Evolutionary conservation across 2,888 invertebrate genomes (phyloP).

Genomic region (Chouioia cunea): DNA sequence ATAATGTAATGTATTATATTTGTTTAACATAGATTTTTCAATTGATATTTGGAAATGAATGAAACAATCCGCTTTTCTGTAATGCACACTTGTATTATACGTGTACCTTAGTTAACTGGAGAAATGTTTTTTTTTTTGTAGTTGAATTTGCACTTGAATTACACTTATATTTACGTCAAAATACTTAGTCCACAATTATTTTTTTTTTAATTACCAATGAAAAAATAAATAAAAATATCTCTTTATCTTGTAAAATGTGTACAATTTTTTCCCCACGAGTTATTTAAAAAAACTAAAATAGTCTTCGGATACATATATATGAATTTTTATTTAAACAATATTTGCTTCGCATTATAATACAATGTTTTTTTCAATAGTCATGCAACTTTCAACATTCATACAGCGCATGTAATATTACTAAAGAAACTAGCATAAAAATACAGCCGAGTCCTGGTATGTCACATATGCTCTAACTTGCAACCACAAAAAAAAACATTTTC

Average conservation of each 20-base stretch:
- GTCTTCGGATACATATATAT: constrained; percentile 41
- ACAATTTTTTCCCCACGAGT: constrained; percentile 12
- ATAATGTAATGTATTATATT: constrained; percentile 26
- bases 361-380: constrained; percentile 58
- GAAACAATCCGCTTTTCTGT: constrained; percentile 37
- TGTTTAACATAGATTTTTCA: constrained; percentile 36
- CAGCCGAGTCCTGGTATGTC: constrained; percentile 54
- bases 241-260: constrained; percentile 31
- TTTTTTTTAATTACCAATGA: constrained; percentile 32
- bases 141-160: constrained; percentile 41
- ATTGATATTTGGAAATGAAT: constrained; percentile 30
- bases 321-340: constrained; percentile 66
- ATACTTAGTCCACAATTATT: constrained; percentile 32
- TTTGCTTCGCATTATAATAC: constrained; percentile 65
- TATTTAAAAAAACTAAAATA: not conserved
- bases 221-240: constrained; percentile 33
- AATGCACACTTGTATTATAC: constrained; percentile 36
- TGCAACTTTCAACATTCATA: constrained; percentile 52
- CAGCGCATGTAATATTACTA: constrained; percentile 52
- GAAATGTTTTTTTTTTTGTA: constrained; percentile 34
- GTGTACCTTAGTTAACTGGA: constrained; percentile 25
- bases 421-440: constrained; percentile 61
- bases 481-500: constrained; percentile 35
- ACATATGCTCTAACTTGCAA: constrained; percentile 46
- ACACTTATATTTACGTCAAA: constrained; percentile 40